Evolutionary conservation across 2,888 invertebrate species (phyloP).

Genomic region (Ectemnius lituratus): DNA sequence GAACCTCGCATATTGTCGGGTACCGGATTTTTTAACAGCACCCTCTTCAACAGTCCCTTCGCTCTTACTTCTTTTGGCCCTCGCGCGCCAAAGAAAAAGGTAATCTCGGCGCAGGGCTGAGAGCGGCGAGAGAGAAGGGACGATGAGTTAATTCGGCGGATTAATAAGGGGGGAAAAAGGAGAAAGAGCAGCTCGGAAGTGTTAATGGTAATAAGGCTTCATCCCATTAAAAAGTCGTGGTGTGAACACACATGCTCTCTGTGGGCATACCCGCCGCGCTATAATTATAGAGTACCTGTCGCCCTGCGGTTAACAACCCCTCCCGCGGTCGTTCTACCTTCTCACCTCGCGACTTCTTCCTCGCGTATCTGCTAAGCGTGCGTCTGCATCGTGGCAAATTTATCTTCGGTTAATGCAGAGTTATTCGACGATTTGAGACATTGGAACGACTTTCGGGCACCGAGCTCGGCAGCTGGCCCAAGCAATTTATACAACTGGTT

Average conservation of each 20-base stretch:
- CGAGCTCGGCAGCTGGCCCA: constrained; percentile 41
- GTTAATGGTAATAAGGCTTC: constrained; percentile 51
- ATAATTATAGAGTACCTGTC: constrained; percentile 59
- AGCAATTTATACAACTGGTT: constrained; percentile 70
- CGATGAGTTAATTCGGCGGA: constrained; percentile 51
- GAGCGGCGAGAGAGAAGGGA: constrained; percentile 19
- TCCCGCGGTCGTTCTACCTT: constrained; percentile 30
- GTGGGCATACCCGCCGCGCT: constrained; percentile 65
- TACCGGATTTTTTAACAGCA: too few relatives aligned
- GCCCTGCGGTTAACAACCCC: constrained; percentile 37
- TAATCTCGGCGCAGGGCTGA: not conserved
- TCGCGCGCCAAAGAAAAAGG: too few relatives aligned
- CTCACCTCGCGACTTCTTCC: constrained; percentile 42
- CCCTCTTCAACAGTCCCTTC: too few relatives aligned
- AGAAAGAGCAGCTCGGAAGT: not conserved
- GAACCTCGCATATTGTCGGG: too few relatives aligned
- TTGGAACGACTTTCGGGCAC: constrained; percentile 68
- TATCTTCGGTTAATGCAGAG: constrained; percentile 64
- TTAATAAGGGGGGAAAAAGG: constrained; percentile 35
- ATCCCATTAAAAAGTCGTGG: constrained; percentile 65
- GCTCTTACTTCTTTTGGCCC: too few relatives aligned
- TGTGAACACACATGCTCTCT: constrained; percentile 48
- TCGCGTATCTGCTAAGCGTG: constrained; percentile 34
- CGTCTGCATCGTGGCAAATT: constrained; percentile 24
- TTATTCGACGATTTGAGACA: constrained; percentile 71